Conservation (phyloP, 1,140 invertebrate species). For the Neotoxoptera formosana region DNA sequence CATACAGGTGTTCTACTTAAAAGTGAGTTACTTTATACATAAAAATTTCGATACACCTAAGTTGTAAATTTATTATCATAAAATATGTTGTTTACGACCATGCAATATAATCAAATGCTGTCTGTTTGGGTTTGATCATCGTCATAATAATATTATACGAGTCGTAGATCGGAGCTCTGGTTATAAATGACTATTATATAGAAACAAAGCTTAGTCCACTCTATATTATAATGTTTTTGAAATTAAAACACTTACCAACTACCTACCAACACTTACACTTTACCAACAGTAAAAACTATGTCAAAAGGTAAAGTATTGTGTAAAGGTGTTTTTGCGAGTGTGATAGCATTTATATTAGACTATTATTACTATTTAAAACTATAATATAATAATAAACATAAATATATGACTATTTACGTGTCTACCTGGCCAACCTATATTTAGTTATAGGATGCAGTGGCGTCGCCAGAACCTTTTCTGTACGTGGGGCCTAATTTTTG, state of each 20-base stretch:
- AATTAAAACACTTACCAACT: too few relatives aligned
- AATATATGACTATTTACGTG: too few relatives aligned
- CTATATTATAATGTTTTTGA: neutral
- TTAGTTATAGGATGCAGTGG: too few relatives aligned
- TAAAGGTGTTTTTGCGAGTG: too few relatives aligned
- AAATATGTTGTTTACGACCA: neutral
- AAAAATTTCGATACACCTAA: neutral
- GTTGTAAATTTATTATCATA: neutral
- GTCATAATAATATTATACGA: neutral
- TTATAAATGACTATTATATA: neutral
- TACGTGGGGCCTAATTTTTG: too few relatives aligned
- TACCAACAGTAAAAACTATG: neutral
- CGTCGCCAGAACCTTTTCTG: too few relatives aligned
- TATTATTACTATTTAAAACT: too few relatives aligned
- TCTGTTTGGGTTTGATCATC: neutral
- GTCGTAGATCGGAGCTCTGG: neutral
- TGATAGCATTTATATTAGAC: too few relatives aligned
- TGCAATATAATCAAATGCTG: neutral
- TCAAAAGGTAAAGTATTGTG: too few relatives aligned
- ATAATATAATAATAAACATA: too few relatives aligned
- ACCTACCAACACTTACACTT: too few relatives aligned
- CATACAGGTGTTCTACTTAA: neutral
- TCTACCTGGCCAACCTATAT: too few relatives aligned
- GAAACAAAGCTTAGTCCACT: neutral
- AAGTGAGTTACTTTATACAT: neutral